Percentiles rank a stretch among this genome's conserved stretches.
Evolutionary conservation across 2,797 vertebrate genomes (phyloP).

Genomic region (Catharus ustulatus): DNA sequence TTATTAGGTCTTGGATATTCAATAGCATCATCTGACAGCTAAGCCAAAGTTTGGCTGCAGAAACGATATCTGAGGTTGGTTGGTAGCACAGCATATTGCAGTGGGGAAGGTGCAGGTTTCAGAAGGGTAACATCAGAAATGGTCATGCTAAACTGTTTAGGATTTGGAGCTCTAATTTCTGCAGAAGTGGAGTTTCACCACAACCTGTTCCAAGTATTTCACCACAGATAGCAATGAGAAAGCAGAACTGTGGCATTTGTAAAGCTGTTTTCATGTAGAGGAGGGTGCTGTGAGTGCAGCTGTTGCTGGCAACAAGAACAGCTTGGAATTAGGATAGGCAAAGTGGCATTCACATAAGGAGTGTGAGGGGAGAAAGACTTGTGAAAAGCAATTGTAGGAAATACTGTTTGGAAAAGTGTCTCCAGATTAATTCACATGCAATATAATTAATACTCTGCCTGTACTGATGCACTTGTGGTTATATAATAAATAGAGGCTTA

Average conservation of each 20-base stretch:
- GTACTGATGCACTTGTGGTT: neutral
- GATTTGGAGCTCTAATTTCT: neutral
- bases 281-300: neutral
- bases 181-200: neutral
- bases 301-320: neutral
- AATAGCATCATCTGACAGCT: neutral
- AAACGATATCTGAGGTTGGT: neutral
- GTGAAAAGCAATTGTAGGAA: neutral
- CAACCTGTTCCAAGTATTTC: neutral
- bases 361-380: neutral
- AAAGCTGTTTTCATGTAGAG: neutral
- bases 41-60: neutral
- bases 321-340: neutral
- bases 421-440: neutral
- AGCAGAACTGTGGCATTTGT: neutral
- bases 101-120: neutral
- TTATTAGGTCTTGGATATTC: neutral
- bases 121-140: neutral
- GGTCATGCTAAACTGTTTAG: neutral
- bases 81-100: neutral
- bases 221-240: neutral
- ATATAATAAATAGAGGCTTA: neutral
- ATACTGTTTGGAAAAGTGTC: neutral
- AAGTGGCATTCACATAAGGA: neutral
- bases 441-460: neutral